Percentiles rank a stretch among this genome's conserved stretches.
Conservation (phyloP, 1,140 invertebrate genomes). For the Notospermus geniculatus region DNA sequence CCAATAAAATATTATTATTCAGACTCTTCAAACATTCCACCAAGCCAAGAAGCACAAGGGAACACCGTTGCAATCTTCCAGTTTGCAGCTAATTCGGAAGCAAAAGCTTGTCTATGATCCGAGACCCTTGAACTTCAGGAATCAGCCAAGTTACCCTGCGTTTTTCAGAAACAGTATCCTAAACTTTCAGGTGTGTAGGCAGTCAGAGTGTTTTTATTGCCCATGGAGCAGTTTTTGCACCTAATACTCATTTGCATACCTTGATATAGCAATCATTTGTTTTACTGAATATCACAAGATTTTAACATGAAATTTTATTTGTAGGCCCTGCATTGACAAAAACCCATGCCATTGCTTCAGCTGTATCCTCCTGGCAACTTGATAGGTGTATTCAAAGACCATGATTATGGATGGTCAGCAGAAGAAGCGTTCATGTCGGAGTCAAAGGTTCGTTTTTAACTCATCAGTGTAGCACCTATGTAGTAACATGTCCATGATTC, state of each 20-base stretch:
- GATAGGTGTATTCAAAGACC: conserved; percentile 13
- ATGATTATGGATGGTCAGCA: conserved; percentile 16
- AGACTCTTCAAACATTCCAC: conserved; percentile 24
- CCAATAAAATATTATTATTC: background rate
- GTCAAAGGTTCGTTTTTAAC: background rate
- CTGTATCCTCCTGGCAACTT: conserved; percentile 19
- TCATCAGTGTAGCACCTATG: too few species aligned
- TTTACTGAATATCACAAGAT: background rate
- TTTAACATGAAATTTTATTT: background rate
- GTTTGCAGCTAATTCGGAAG: conserved; percentile 14
- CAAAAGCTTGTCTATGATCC: background rate
- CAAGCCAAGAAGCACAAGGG: conserved; percentile 15
- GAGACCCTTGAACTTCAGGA: background rate
- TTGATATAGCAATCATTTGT: too few species aligned
- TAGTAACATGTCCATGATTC: too few species aligned
- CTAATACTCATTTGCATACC: too few species aligned
- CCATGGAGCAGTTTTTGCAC: too few species aligned
- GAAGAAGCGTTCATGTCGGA: background rate
- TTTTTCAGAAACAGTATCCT: background rate
- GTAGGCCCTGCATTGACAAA: background rate
- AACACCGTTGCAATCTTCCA: conserved; percentile 16
- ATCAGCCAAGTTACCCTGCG: background rate
- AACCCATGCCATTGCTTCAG: conserved; percentile 19
- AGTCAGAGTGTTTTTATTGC: background rate
- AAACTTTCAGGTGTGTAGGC: background rate